Evolutionary conservation across 2,113 vertebrate genomes (phyloP), one percentile per base, ranked within the genome.

Genomic region (Peromyscus californicus): DNA sequence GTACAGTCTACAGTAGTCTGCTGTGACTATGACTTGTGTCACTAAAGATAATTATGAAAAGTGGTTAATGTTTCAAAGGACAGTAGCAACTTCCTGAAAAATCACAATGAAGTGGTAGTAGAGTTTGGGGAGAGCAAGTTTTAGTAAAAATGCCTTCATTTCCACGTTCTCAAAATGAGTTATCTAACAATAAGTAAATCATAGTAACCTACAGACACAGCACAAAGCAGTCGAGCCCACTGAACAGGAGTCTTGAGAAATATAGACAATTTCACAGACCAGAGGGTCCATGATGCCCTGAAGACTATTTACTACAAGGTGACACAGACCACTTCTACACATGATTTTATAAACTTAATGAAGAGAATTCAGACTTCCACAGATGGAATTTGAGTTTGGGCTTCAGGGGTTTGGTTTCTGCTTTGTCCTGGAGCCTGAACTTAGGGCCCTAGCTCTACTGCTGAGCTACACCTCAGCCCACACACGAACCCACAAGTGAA

Each of bases 41-140:
- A 72, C 36, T 69, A 92, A 69, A 95, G 89, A 76, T 72, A 89
- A 96, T 13, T 84, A 31, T 17, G n/a, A 86, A 85, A 86, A 76
- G 12, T 26, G n/a, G 11, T 63, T 91, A 83, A 67, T 22, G 89
- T 94, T 93, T 95, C 78, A 83, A 76, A 94, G 33, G 39, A 21
- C 33, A 80, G 24, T 54, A 65, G 42, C 79, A 69, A 80, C 17
- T 74, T 92, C 21, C 67, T 17, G 59, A 79, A 48, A 92, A n/a
- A 63, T 39, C 39, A 0, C 45, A 42, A n/a, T 84, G 21, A 67
- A 61, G 65, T 80, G 39, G 29, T 39, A 5, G 5, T 57, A 9
- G 33, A 54, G 48, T 36, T 86, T 63, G 90, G 19, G 13, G 42
- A 48, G 63, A 69, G 69, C 75, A n/a, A 59, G 31, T 74, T 91